Percentiles rank a stretch among this genome's conserved stretches.
Evolutionary conservation across 2,888 invertebrate species (phyloP).

Genomic region (Drosophila demipolita): DNA sequence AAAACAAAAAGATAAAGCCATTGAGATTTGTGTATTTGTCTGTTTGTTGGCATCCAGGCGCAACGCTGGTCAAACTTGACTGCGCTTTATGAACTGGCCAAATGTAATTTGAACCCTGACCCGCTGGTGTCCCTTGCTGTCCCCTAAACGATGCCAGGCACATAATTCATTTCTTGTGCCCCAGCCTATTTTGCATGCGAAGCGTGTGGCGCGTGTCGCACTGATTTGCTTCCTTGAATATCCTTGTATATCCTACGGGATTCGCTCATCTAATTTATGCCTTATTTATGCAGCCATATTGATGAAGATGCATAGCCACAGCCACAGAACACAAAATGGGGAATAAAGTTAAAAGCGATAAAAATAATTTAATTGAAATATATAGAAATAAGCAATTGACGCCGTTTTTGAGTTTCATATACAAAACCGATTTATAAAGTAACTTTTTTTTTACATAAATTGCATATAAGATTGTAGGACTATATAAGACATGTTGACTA

Average conservation of each 20-base stretch:
- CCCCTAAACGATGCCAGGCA: constrained; percentile 4
- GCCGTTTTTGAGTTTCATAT: constrained; percentile 4
- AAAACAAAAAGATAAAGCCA: constrained; percentile 39
- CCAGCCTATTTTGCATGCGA: constrained; percentile 60
- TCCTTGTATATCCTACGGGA: constrained; percentile 40
- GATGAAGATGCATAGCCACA: constrained; percentile 47
- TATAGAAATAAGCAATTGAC: constrained; percentile 24
- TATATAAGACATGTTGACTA: neutral
- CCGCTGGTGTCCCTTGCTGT: constrained; percentile 5
- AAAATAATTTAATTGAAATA: constrained; percentile 75
- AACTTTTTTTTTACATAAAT: neutral
- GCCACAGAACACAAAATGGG: neutral
- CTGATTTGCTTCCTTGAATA: constrained; percentile 54
- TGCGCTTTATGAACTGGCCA: constrained; percentile 64
- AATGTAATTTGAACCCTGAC: constrained; percentile 56
- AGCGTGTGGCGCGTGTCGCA: constrained; percentile 52
- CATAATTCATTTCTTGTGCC: constrained; percentile 74
- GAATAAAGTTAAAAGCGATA: constrained; percentile 31
- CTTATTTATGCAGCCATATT: constrained; percentile 71
- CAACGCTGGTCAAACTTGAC: constrained; percentile 62
- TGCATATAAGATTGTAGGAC: neutral
- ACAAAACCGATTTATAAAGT: neutral
- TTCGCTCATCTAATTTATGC: constrained; percentile 65
- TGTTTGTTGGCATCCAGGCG: constrained; percentile 40
- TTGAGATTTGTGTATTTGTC: constrained; percentile 50